Conservation (phyloP, 2,113 vertebrate genomes). For the Echinops telfairi region DNA sequence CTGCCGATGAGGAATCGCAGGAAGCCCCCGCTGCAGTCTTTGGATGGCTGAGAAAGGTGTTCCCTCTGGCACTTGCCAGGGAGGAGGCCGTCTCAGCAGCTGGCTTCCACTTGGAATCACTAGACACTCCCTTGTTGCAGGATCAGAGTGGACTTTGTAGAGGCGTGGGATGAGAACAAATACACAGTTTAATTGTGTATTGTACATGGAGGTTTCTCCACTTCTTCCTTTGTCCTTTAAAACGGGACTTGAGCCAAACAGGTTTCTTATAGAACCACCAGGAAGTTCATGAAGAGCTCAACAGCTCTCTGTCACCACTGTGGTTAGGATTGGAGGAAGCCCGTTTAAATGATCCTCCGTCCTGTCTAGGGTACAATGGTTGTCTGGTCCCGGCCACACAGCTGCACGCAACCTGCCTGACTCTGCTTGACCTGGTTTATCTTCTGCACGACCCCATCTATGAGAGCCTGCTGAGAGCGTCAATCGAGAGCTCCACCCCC, state of each 20-base stretch:
- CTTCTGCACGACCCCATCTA: slow-evolving; percentile 91
- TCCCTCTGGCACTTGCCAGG: background rate
- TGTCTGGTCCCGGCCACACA: slow-evolving; percentile 86
- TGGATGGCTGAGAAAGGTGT: background rate
- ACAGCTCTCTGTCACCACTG: background rate
- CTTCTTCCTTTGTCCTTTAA: slow-evolving; percentile 61
- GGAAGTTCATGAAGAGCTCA: slow-evolving; percentile 35
- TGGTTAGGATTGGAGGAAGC: background rate
- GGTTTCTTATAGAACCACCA: background rate
- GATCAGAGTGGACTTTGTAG: slow-evolving; percentile 48
- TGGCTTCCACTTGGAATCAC: slow-evolving; percentile 45
- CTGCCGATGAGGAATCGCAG: background rate
- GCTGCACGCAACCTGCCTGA: slow-evolving; percentile 87
- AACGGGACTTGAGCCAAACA: slow-evolving; percentile 39
- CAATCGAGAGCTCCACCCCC: slow-evolving; percentile 87
- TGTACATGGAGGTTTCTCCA: background rate
- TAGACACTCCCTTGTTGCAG: background rate
- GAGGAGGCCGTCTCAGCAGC: background rate
- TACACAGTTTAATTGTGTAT: background rate
- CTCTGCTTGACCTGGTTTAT: slow-evolving; percentile 92
- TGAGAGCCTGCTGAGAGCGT: slow-evolving; percentile 87
- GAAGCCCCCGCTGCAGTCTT: background rate
- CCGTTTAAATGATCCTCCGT: background rate
- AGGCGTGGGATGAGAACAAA: slow-evolving; percentile 14
- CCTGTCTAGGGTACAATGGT: slow-evolving; percentile 91